phyloP scores from a whole-genome alignment of 1,140 invertebrate genomes.

The Meloidogyne chitwoodi region DNA sequence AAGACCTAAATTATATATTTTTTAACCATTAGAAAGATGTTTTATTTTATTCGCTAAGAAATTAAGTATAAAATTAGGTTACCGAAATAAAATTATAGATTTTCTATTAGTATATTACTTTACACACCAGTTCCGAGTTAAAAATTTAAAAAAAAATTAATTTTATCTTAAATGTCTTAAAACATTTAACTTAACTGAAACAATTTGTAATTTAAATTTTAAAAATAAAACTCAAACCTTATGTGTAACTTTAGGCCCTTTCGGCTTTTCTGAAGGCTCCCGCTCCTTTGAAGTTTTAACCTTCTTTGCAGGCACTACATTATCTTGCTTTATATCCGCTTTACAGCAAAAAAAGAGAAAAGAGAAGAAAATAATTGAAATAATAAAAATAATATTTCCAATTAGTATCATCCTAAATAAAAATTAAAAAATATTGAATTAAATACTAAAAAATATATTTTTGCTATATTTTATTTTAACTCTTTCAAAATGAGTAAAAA shows the following conservation, averaged over 20 bases:
- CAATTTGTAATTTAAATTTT: too few species aligned
- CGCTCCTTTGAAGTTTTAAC: neutral
- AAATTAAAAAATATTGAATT: neutral
- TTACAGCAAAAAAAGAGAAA: neutral
- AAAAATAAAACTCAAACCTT: constrained; percentile 39
- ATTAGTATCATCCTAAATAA: neutral
- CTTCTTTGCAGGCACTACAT: neutral
- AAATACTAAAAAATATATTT: neutral
- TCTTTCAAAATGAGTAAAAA: neutral
- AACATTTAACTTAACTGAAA: neutral
- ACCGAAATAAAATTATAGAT: too few species aligned
- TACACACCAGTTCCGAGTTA: too few species aligned
- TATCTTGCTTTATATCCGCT: neutral
- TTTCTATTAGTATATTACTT: too few species aligned
- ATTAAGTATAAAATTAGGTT: too few species aligned
- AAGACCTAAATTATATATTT: constrained; percentile 68
- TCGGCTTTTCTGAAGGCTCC: constrained; percentile 46
- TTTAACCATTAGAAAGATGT: too few species aligned
- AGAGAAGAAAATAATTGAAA: constrained; percentile 8
- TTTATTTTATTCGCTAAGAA: too few species aligned
- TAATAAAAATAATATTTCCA: neutral
- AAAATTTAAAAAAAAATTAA: too few species aligned
- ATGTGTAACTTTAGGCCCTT: constrained; percentile 59
- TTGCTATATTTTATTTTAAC: neutral
- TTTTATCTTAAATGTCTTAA: too few species aligned